Base-by-base conservation (phyloP, 2,797 vertebrate species). In the Meriones psammophilus region DNA sequence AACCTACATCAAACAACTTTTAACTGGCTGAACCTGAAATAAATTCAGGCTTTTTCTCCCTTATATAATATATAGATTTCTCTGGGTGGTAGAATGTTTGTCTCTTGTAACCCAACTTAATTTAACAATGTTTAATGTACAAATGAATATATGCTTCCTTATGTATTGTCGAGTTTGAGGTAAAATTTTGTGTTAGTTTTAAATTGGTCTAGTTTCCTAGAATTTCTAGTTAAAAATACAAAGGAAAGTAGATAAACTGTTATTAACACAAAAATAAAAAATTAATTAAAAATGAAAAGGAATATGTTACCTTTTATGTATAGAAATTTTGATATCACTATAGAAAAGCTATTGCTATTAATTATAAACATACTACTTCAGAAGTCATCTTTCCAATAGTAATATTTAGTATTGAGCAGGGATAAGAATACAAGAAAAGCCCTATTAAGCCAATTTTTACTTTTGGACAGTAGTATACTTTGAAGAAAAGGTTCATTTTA, bases 181-280 rank as follows among this genome's bases (percentile, higher is more conserved):
- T 94, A 26, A 20, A 80, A 86, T 96, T 92, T 95, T 95, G 17
- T 87, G 22, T 94, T 94, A 76, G 24, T 94, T 94, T 94, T 96
- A 95, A 94, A 90, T 91, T 36, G 64, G 0, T 88, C 30, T 54
- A 66, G 3, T 94, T 69, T 89, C n/a, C 83, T 80, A 69, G n/a
- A 83, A 88, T 95, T 96, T 92, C 62, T 94, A 80, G 92, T 78
- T 78, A 89, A 92, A 94, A 22, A 81, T 89, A 84, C 76, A 50
- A 50, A 50, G 9, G 50, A 50, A 10, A 50, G 8, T 50, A 50
- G 9, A 50, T 50, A 50, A 50, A 50, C 50, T 10, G 50, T 50
- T 10, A 50, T 42, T 42, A 42, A 42, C 42, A 42, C 42, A 42
- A 42, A 42, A 42, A 42, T 50, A 50, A 50, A 50, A 50, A 50